Conservation (phyloP, 2,113 vertebrate genomes). For the Tragelaphus imberbis region DNA sequence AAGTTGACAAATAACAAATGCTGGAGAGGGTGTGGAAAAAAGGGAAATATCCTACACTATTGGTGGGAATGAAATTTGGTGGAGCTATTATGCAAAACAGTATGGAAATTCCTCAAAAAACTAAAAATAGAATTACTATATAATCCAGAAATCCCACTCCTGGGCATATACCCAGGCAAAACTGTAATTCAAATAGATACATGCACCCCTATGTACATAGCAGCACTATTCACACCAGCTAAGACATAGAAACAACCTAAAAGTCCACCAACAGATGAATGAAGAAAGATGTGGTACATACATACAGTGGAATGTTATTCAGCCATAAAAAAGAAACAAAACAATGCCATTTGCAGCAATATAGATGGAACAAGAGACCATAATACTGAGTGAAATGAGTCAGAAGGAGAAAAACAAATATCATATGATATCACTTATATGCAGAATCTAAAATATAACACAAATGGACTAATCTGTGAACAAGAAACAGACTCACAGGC, state of each 20-base stretch:
- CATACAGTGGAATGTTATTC: not conserved
- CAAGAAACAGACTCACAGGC: not conserved
- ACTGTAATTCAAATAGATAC: not conserved
- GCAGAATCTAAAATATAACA: not conserved
- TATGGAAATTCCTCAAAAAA: not conserved
- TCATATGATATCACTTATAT: not conserved
- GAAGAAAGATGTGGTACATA: not conserved
- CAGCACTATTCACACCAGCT: not conserved
- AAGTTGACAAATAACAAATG: not conserved
- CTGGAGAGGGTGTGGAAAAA: not conserved
- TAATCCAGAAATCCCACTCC: not conserved
- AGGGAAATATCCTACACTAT: not conserved
- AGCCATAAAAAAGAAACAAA: not conserved
- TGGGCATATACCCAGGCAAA: not conserved
- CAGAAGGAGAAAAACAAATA: not conserved
- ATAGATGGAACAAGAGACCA: not conserved
- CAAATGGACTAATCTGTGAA: not conserved
- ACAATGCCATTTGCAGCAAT: not conserved
- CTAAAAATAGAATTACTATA: not conserved
- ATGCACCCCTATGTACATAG: not conserved
- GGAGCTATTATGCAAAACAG: not conserved
- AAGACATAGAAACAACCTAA: not conserved
- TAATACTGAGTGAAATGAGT: not conserved
- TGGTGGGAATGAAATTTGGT: not conserved
- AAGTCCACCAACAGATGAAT: not conserved